A percentile compares a stretch with the other conserved stretches of the same genome.
Evolutionary conservation across 2,113 vertebrate species (phyloP).

Genomic region (Xerus inauris): DNA sequence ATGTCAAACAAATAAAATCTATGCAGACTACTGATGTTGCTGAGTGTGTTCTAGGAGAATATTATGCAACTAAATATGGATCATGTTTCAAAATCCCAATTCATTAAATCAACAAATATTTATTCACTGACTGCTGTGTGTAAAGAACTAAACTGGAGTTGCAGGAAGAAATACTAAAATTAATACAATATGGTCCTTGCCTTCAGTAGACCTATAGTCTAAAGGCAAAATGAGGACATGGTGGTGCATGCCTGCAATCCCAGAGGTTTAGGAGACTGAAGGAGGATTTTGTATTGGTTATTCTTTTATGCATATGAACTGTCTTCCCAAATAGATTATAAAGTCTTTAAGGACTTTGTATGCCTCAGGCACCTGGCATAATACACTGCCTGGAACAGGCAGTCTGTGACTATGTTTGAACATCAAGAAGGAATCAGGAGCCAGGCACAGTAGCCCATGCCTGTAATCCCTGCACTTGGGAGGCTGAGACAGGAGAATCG

Average conservation of each 20-base stretch:
- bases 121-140: slow-evolving; percentile 7
- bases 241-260: no score
- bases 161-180: background rate
- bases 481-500: no score
- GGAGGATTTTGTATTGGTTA: slow-evolving; percentile 10
- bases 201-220: background rate
- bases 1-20: slow-evolving; percentile 54
- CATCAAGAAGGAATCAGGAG: no score
- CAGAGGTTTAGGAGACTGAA: no score
- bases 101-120: slow-evolving; percentile 47
- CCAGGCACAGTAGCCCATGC: no score
- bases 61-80: slow-evolving; percentile 20
- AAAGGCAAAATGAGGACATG: background rate
- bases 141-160: background rate
- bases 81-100: slow-evolving; percentile 34
- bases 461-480: no score
- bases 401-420: background rate
- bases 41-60: slow-evolving; percentile 24
- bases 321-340: slow-evolving; percentile 48
- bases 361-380: slow-evolving; percentile 43
- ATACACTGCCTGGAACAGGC: background rate
- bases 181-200: background rate
- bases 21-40: background rate
- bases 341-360: slow-evolving; percentile 38
- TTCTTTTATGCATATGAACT: slow-evolving; percentile 34